Evolutionary conservation across 2,113 vertebrate species (phyloP).

Genomic region (Aspidoscelis tigris): DNA sequence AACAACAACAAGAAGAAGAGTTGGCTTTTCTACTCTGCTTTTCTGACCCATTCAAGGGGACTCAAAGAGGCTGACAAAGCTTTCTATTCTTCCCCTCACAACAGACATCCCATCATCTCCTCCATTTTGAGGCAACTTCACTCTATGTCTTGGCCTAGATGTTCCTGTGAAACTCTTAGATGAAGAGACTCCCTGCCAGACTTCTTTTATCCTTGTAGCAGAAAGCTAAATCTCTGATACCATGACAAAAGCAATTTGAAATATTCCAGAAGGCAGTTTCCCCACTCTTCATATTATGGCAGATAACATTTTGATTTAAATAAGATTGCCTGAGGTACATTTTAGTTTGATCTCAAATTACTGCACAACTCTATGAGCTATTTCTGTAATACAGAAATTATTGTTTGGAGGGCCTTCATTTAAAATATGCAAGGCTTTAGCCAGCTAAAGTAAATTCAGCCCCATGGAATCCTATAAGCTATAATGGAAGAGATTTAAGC

Average conservation of each 20-base stretch:
- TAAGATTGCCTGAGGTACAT: slow-evolving; percentile 47
- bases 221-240: slow-evolving; percentile 50
- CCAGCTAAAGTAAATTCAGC: neutral
- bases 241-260: slow-evolving; percentile 59
- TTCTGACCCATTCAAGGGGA: too few relatives aligned
- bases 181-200: slow-evolving; percentile 37
- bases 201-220: slow-evolving; percentile 56
- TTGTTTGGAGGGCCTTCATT: slow-evolving; percentile 54
- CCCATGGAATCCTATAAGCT: neutral
- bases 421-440: slow-evolving; percentile 47
- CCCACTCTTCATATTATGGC: slow-evolving; percentile 61
- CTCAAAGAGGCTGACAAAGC: too few relatives aligned
- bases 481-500: neutral
- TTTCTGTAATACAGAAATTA: slow-evolving; percentile 46
- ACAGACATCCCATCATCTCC: too few relatives aligned
- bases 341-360: slow-evolving; percentile 51
- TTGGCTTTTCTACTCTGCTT: too few relatives aligned
- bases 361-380: slow-evolving; percentile 49
- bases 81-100: too few relatives aligned
- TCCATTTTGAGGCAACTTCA: too few relatives aligned
- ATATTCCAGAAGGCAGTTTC: slow-evolving; percentile 52
- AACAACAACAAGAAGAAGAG: too few relatives aligned
- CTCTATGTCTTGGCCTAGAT: neutral
- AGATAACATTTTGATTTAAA: slow-evolving; percentile 72
- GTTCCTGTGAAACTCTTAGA: neutral